Conservation (phyloP, 2,888 invertebrate genomes). For the Hedya salicella region DNA sequence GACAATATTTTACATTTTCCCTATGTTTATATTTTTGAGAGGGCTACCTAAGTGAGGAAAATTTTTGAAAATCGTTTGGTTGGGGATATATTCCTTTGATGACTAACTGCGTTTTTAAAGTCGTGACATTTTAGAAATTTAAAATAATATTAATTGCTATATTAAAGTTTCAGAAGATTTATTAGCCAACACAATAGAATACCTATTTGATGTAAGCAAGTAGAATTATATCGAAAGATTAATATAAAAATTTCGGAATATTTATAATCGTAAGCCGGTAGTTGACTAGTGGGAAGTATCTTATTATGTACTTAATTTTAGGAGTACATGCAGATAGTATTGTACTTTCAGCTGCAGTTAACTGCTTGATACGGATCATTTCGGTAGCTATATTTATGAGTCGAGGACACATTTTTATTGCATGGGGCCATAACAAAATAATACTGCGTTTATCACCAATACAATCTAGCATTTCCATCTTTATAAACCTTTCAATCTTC, state of each 20-base stretch:
- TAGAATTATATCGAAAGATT: conserved; percentile 70
- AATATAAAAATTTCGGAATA: conserved; percentile 59
- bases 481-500: not conserved
- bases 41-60: conserved; percentile 20
- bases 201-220: conserved; percentile 65
- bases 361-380: conserved; percentile 63
- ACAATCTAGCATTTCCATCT: conserved; percentile 1
- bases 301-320: conserved; percentile 73
- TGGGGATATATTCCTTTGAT: conserved; percentile 13
- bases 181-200: conserved; percentile 71
- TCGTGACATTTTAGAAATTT: conserved; percentile 47
- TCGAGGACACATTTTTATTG: conserved; percentile 64
- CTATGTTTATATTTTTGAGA: conserved; percentile 36
- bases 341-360: conserved; percentile 58
- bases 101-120: conserved; percentile 20
- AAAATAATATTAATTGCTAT: conserved; percentile 59
- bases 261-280: conserved; percentile 64
- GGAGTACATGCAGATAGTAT: conserved; percentile 51
- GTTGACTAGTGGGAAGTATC: conserved; percentile 60
- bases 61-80: conserved; percentile 20
- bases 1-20: conserved; percentile 75
- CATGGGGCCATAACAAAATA: conserved; percentile 72
- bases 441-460: conserved; percentile 1
- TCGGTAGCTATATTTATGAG: conserved; percentile 56
- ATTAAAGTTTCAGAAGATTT: conserved; percentile 78